These are phyloP conservation scores for Ichneumoninae sp. DNA, from an alignment of 2,888 invertebrate species.

Conservation along the genomic window DNA sequence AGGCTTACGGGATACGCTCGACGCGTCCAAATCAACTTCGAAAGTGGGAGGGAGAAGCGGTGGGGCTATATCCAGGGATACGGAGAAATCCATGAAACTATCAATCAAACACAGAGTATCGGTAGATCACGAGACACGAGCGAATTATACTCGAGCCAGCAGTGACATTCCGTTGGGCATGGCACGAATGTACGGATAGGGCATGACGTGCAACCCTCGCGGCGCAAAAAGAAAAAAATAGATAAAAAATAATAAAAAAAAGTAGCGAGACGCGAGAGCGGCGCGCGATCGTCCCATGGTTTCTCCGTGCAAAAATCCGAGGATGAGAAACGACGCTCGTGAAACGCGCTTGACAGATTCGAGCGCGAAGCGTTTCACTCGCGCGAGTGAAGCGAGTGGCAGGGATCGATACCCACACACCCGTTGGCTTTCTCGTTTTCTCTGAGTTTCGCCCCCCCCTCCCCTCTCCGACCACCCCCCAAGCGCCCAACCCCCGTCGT, in stretches of 20 bases:
- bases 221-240: conserved; percentile 26
- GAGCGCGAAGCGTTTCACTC: conserved; percentile 60
- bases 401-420: conserved; percentile 62
- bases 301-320: conserved; percentile 61
- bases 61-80: neutral
- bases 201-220: conserved; percentile 7
- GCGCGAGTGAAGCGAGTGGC: conserved; percentile 62
- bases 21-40: conserved; percentile 13
- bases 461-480: neutral
- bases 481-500: conserved; percentile 10
- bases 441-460: conserved; percentile 8
- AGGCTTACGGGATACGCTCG: conserved; percentile 8
- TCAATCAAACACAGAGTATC: conserved; percentile 47
- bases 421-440: conserved; percentile 55
- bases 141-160: conserved; percentile 56
- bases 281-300: conserved; percentile 19
- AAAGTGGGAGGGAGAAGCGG: neutral
- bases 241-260: conserved; percentile 5
- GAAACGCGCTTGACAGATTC: conserved; percentile 67
- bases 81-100: conserved; percentile 41
- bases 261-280: conserved; percentile 37
- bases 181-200: conserved; percentile 33
- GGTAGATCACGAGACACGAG: conserved; percentile 54
- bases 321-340: conserved; percentile 66
- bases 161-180: conserved; percentile 56